Evolutionary conservation across 2,113 vertebrate genomes (phyloP).

Genomic region (Macheiramphus alcinus): DNA sequence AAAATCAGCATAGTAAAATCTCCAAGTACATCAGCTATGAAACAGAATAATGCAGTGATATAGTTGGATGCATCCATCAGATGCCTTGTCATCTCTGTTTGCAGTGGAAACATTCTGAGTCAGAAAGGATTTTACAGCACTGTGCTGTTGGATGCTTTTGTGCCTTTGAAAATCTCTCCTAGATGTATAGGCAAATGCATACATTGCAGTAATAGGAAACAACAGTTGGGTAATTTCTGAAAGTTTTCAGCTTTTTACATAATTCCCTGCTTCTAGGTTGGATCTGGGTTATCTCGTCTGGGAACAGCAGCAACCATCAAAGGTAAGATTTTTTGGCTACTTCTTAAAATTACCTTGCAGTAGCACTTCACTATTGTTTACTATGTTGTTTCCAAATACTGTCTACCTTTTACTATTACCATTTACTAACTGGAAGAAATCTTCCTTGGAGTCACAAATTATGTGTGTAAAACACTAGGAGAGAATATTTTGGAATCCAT

Average conservation of each 20-base stretch:
- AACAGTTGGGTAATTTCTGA: not conserved
- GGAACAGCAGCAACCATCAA: slow-evolving; percentile 83
- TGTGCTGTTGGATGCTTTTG: not conserved
- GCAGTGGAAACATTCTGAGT: not conserved
- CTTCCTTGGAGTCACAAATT: not conserved
- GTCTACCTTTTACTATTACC: not conserved
- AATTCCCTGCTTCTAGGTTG: slow-evolving; percentile 75
- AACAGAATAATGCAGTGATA: not conserved
- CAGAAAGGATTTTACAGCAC: not conserved
- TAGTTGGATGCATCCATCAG: not conserved
- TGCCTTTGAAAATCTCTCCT: not conserved
- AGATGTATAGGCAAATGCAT: not conserved
- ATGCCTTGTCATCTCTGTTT: not conserved
- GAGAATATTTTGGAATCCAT: not conserved
- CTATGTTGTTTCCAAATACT: not conserved
- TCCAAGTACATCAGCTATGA: not conserved
- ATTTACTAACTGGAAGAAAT: not conserved
- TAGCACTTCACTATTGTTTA: not conserved
- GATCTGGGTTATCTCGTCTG: slow-evolving; percentile 80
- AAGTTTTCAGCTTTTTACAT: not conserved
- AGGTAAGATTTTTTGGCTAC: slow-evolving; percentile 71
- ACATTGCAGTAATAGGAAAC: not conserved
- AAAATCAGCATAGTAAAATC: not conserved
- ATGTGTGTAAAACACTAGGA: not conserved
- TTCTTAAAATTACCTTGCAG: not conserved